Evolutionary conservation across 2,113 vertebrate genomes (phyloP), one percentile per base, ranked within the genome.

Genomic region (Triplophysa dalaica): DNA sequence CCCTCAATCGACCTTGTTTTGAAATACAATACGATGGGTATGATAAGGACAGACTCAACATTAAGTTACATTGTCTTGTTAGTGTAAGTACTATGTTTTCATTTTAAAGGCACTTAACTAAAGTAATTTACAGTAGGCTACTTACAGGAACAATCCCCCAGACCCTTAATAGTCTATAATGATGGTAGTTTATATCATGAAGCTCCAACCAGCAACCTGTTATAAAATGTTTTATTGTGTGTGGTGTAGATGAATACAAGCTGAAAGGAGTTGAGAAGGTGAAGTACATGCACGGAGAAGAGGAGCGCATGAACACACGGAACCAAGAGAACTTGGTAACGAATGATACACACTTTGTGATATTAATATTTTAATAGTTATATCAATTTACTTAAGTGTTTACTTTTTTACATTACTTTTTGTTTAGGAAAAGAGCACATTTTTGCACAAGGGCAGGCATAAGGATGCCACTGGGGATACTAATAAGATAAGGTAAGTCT

Each of bases 221-320:
- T 26, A 0, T 52, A 19, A 19, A 16, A 16, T 52, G 16, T 14
- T 5, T 16, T 48, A 64, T 29, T 60, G 12, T 12, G 0, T 84
- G 52, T 82, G 22, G 41, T 78, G 3, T 87, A 95, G 94, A 94
- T 85, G 94, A 95, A 90, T 94, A 94, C 91, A 94, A 92, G 87
- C 91, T 93, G 89, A 94, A 94, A 90, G 93, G 92, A 66, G 92
- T 95, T 88, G 94, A 95, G 93, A 93, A 94, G 89, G 94, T 95
- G 61, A 86, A 86, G 67, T 85, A 83, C 69, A 54, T 70, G 33
- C 83, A 78, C 13, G 85, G 87, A 81, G 85, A 88, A 68, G 85
- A 86, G 66, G 87, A 88, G 67, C 69, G 73, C 68, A 80, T 82
- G 72, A 88, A 84, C 61, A 81, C 85, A 22, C 78, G 76, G 54